phyloP scores from a whole-genome alignment of 1,140 invertebrate genomes.

The Bemisia tabaci region DNA sequence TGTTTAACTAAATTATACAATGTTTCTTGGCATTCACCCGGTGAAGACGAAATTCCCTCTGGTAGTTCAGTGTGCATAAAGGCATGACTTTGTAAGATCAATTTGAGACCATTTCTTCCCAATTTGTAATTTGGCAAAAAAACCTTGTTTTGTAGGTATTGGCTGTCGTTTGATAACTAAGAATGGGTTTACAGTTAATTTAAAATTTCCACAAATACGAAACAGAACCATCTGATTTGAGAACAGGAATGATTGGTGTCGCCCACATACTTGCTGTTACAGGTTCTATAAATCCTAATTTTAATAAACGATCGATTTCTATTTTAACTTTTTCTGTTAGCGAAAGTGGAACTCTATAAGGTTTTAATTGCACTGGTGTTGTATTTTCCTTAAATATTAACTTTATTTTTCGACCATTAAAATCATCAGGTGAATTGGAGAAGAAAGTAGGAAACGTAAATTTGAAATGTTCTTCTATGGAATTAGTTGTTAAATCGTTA shows the following conservation, averaged over 20 bases:
- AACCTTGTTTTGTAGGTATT: slow-evolving; percentile 13
- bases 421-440: too few relatives aligned
- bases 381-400: too few relatives aligned
- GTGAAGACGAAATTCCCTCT: too few relatives aligned
- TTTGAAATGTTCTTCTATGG: too few relatives aligned
- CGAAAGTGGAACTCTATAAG: slow-evolving; percentile 24
- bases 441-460: too few relatives aligned
- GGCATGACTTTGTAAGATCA: slow-evolving; percentile 24
- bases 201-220: slow-evolving; percentile 37
- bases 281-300: slow-evolving; percentile 13
- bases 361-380: slow-evolving; percentile 25
- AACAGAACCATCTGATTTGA: slow-evolving; percentile 32
- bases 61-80: too few relatives aligned
- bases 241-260: slow-evolving; percentile 34
- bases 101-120: slow-evolving; percentile 22
- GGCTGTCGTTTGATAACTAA: slow-evolving; percentile 12
- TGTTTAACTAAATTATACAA: too few relatives aligned
- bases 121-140: slow-evolving; percentile 18
- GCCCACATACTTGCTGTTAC: slow-evolving; percentile 34
- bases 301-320: too few relatives aligned
- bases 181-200: slow-evolving; percentile 30
- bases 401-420: too few relatives aligned
- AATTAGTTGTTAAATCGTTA: too few relatives aligned
- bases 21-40: too few relatives aligned
- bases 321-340: slow-evolving; percentile 19